Base-by-base conservation (phyloP, 2,888 invertebrate genomes). In the Drosophila demipolita region DNA sequence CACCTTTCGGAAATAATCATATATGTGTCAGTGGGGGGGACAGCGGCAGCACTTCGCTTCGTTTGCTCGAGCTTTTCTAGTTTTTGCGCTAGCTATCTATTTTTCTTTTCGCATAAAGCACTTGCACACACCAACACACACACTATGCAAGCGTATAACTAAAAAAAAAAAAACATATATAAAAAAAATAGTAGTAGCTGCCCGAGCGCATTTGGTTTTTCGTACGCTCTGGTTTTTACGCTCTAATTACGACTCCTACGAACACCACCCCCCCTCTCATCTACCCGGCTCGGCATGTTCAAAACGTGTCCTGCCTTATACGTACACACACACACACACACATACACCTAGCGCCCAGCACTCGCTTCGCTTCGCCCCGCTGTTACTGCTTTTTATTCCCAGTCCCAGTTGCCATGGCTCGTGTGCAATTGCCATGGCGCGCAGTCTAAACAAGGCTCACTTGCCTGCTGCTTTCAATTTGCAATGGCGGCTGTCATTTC, bases 191-290 rank as follows among this genome's bases (percentile, higher is more conserved):
- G 89, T 80, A 88, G 89, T 83, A 83, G 81, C 87, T 84, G 85
- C 87, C 87, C 82, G 71, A 86, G 87, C 89, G 86, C 83, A 68
- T 84, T 89, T 85, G 84, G 85, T 85, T 84, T 83, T 85, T 89
- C 85, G 90, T 87, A 88, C 86, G 92, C 91, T 91, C 92, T 91
- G 92, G 91, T 91, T 92, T 91, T 92, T 87, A 91, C 92, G 92
- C 92, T 92, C 91, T 88, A 91, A 91, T 91, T 91, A 91, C 92
- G 91, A 79, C 89, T 88, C 73, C 88, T 85, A 75, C 79, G 70
- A 84, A 79, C 66, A 66, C 54, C 36, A 23, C 23, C 23, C 23
- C 2, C 23, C 23, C 23, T 23, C 15, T 11, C 54, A 36, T n/a
- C 66, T 26, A 29, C 26, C 17, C 58, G 17, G 17, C 52, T 42